Base-by-base conservation (phyloP, 2,797 vertebrate genomes). In the Cynopterus sphinx region DNA sequence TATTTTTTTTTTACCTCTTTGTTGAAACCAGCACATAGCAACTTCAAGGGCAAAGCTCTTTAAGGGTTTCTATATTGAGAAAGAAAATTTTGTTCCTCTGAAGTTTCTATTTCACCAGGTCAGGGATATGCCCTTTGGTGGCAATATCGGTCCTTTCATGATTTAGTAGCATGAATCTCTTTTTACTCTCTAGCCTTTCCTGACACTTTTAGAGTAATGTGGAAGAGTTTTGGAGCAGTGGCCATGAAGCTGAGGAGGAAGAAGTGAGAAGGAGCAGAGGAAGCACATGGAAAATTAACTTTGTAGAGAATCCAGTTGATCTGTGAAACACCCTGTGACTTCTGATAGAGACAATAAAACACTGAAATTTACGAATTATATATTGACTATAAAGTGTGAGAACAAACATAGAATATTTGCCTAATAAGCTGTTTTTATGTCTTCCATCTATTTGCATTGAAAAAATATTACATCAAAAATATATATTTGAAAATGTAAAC, bases 341-440 rank as follows among this genome's bases (percentile, higher is more conserved):
- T 95, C 57, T 22, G 19, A 33, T 16, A 46, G n/a, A 75, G 46
- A 90, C 3, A 19, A 55, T 75, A 70, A 83, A 90, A 68, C 46
- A 12, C 78, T 79, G 53, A 83, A n/a, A 82, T 68, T 78, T 65
- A 68, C 41, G 74, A 94, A 61, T 86, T 94, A 65, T 21, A 63
- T 90, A 79, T 87, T 77, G 55, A 61, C 31, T 73, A 24, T 59
- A 67, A 83, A 70, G 70, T 70, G 9, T 46, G 39, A 87, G 61
- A 31, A 68, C 81, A 90, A 94, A 82, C 61, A 61, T 11, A 82
- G 78, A 59, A 51, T 79, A 53, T 79, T 85, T 85, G 61, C 78
- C 39, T 53, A 61, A 81, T 79, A 85, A 91, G 10, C 21, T 75
- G 26, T 63, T 70, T 93, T 75, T 68, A 55, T 68, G 17, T 91